These are phyloP conservation scores for Epizoanthus illoricatus DNA, from an alignment of 92 coral and sea anemone species.

Conservation along the genomic window DNA sequence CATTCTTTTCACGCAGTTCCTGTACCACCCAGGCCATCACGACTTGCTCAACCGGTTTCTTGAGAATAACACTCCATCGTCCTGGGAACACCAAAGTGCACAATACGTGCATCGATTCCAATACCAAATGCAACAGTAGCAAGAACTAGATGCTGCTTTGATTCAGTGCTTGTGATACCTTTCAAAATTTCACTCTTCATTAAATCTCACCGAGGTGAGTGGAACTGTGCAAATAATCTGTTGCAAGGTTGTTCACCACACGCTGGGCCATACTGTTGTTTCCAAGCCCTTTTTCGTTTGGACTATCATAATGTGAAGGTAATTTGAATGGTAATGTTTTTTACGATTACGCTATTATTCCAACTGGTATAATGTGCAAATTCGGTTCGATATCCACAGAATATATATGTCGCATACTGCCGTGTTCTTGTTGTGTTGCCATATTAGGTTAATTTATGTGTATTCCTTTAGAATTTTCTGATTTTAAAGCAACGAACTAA, in stretches of 20 bases:
- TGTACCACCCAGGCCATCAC: background rate
- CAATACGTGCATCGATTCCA: slow-evolving; percentile 26
- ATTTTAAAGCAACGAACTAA: too few relatives aligned
- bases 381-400: too few relatives aligned
- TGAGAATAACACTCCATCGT: slow-evolving; percentile 35
- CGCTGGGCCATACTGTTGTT: slow-evolving; percentile 14
- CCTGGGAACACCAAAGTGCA: slow-evolving; percentile 32
- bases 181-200: slow-evolving; percentile 18
- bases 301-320: too few relatives aligned
- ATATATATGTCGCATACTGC: too few relatives aligned
- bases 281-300: slow-evolving; percentile 14
- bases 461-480: too few relatives aligned
- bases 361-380: too few relatives aligned
- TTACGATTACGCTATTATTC: too few relatives aligned
- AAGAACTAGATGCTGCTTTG: slow-evolving; percentile 5
- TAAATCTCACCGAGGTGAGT: slow-evolving; percentile 21
- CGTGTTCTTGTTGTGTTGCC: too few relatives aligned
- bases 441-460: too few relatives aligned
- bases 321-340: too few relatives aligned
- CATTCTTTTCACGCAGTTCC: slow-evolving; percentile 7
- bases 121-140: slow-evolving; percentile 40
- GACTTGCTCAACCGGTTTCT: slow-evolving; percentile 42
- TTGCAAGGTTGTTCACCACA: slow-evolving; percentile 16
- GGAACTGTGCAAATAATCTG: slow-evolving; percentile 41
- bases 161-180: background rate